Percentiles rank a stretch among this genome's conserved stretches.
These are phyloP conservation scores for Criorhina ranunculi DNA, from an alignment of 2,888 invertebrate species.

Conservation along the genomic window DNA sequence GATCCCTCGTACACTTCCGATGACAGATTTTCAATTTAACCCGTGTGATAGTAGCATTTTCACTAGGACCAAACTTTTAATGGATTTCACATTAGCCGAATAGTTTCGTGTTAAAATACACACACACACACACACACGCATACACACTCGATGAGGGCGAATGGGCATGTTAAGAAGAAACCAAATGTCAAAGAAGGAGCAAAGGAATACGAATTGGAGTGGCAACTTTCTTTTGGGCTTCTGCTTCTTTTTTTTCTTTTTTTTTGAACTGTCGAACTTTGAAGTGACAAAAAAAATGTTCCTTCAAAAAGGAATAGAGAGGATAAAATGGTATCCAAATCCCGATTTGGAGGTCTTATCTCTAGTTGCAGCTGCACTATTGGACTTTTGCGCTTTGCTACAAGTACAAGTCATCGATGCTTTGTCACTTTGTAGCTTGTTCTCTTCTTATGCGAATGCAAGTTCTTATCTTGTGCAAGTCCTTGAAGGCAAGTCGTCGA, in stretches of 20 bases:
- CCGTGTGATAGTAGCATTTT: slow-evolving; percentile 66
- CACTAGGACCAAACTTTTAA: slow-evolving; percentile 73
- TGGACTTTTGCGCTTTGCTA: slow-evolving; percentile 31
- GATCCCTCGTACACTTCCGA: slow-evolving; percentile 37
- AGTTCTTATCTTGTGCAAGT: slow-evolving; percentile 59
- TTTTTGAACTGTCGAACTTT: slow-evolving; percentile 67
- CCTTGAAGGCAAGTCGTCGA: slow-evolving; percentile 23
- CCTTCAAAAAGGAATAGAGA: neutral
- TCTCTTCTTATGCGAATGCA: slow-evolving; percentile 57
- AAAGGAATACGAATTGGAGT: slow-evolving; percentile 49
- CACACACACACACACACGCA: slow-evolving; percentile 23
- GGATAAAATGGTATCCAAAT: slow-evolving; percentile 63
- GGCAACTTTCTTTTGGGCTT: slow-evolving; percentile 50
- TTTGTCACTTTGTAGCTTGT: slow-evolving; percentile 62
- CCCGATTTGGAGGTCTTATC: slow-evolving; percentile 67
- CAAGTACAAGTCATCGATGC: slow-evolving; percentile 59
- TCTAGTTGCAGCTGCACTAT: slow-evolving; percentile 16
- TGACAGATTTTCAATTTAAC: slow-evolving; percentile 76
- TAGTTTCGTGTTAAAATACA: slow-evolving; percentile 70
- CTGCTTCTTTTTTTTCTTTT: slow-evolving; percentile 1
- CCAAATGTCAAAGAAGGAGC: slow-evolving; percentile 61
- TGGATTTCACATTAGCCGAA: slow-evolving; percentile 76
- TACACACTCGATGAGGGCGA: slow-evolving; percentile 30
- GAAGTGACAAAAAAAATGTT: slow-evolving; percentile 47
- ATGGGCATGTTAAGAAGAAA: neutral